A percentile compares a stretch with the other conserved stretches of the same genome.
Evolutionary conservation across 2,113 vertebrate genomes (phyloP).

Genomic region (Todiramphus saurophagus): DNA sequence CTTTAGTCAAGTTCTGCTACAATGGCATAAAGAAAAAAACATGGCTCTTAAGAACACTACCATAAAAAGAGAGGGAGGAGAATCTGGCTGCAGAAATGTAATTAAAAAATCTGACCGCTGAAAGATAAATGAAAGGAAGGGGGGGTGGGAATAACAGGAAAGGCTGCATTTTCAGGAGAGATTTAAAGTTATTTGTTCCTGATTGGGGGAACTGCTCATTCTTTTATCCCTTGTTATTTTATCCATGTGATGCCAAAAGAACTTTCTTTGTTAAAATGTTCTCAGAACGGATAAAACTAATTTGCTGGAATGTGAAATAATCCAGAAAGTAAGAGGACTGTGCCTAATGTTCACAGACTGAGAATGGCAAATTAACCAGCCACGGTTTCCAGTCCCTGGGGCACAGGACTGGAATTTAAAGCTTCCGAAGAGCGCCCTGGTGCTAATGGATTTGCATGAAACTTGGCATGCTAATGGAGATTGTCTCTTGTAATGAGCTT

Average conservation of each 20-base stretch:
- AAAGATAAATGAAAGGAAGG: slow-evolving; percentile 65
- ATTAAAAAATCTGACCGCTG: slow-evolving; percentile 67
- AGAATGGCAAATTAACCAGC: slow-evolving; percentile 68
- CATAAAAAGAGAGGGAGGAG: slow-evolving; percentile 37
- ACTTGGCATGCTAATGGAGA: slow-evolving; percentile 74
- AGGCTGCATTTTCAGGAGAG: slow-evolving; percentile 65
- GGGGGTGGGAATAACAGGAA: slow-evolving; percentile 59
- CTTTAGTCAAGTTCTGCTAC: slow-evolving; percentile 73
- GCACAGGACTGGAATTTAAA: slow-evolving; percentile 69
- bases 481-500: slow-evolving; percentile 79
- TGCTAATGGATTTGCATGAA: slow-evolving; percentile 74
- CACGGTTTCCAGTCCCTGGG: slow-evolving; percentile 65
- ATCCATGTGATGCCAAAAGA: slow-evolving; percentile 72
- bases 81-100: slow-evolving; percentile 34
- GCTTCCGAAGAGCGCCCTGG: slow-evolving; percentile 62
- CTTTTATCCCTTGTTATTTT: slow-evolving; percentile 76
- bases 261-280: slow-evolving; percentile 77
- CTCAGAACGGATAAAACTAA: slow-evolving; percentile 79
- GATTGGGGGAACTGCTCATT: slow-evolving; percentile 64
- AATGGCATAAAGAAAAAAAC: slow-evolving; percentile 66
- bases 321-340: slow-evolving; percentile 75
- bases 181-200: slow-evolving; percentile 76
- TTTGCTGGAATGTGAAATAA: slow-evolving; percentile 80
- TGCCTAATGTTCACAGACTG: slow-evolving; percentile 70
- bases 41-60: slow-evolving; percentile 35